Percentiles rank a stretch among this genome's conserved stretches.
phyloP scores from a whole-genome alignment of 1,140 invertebrate genomes.

The Drosophila seguyi region DNA sequence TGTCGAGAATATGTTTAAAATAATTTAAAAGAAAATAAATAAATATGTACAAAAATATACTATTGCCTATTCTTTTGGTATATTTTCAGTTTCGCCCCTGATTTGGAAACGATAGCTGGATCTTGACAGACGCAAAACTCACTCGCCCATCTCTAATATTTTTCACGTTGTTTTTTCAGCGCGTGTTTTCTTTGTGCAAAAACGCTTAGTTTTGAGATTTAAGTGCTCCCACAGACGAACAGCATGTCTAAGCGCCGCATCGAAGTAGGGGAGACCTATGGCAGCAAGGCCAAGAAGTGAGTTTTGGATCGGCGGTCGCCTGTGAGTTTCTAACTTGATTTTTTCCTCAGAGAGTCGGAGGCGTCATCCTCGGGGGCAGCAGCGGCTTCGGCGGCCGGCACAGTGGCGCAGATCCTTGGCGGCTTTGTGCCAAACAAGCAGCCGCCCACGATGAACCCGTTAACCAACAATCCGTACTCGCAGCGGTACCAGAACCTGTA shows the following conservation, averaged over 20 bases:
- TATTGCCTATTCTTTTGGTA: not conserved
- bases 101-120: not conserved
- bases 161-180: constrained; percentile 70
- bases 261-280: constrained; percentile 92
- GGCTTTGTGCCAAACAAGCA: constrained; percentile 86
- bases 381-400: constrained; percentile 70
- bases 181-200: constrained; percentile 68
- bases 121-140: not conserved
- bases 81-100: not conserved
- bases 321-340: not conserved
- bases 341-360: constrained; percentile 44
- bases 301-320: constrained; percentile 46
- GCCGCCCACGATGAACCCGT: constrained; percentile 88
- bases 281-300: constrained; percentile 90
- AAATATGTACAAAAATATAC: not conserved
- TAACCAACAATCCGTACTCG: constrained; percentile 91
- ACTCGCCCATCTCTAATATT: constrained; percentile 28
- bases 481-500: constrained; percentile 93
- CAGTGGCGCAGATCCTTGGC: constrained; percentile 77
- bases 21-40: no score
- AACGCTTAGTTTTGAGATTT: constrained; percentile 20
- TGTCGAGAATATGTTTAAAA: not conserved
- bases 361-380: constrained; percentile 59
- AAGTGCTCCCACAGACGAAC: not conserved
- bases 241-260: constrained; percentile 93